These are phyloP conservation scores for Cryptotis parvus DNA, from an alignment of 2,113 vertebrate species.

Conservation along the genomic window DNA sequence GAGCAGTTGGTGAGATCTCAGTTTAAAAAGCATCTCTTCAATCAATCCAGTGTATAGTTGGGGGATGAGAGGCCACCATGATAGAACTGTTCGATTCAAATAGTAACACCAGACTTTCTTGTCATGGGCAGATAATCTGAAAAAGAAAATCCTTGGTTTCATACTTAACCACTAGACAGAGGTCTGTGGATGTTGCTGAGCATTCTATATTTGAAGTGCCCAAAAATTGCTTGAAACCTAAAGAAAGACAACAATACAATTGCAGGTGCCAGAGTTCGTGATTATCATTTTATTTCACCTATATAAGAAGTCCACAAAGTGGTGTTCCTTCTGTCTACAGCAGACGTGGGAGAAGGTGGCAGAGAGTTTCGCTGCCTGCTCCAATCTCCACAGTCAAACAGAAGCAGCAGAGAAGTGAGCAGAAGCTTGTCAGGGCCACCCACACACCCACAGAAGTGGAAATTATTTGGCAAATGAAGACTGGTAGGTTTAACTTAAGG, in stretches of 20 bases:
- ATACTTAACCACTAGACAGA: not conserved
- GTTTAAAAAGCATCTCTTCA: slow-evolving; percentile 2
- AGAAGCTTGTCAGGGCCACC: not conserved
- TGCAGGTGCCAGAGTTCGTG: not conserved
- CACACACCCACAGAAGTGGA: not conserved
- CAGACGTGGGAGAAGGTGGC: not conserved
- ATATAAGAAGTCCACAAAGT: not conserved
- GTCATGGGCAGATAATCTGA: not conserved
- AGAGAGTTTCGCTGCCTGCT: not conserved
- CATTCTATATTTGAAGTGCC: not conserved
- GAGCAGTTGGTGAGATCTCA: not conserved
- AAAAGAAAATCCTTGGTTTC: not conserved
- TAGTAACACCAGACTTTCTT: not conserved
- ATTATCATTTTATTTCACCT: not conserved
- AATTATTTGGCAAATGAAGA: slow-evolving; percentile 66
- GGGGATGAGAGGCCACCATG: too few relatives aligned
- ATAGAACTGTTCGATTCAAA: slow-evolving; percentile 11
- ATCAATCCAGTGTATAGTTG: slow-evolving; percentile 1
- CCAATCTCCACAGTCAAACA: not conserved
- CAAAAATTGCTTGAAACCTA: not conserved
- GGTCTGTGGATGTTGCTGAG: not conserved
- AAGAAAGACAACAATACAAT: not conserved
- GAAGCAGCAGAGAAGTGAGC: not conserved
- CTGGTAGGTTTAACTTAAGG: slow-evolving; percentile 40
- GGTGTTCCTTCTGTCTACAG: not conserved